Conservation (phyloP, 2,113 vertebrate species). For the Dicrurus megarhynchus region DNA sequence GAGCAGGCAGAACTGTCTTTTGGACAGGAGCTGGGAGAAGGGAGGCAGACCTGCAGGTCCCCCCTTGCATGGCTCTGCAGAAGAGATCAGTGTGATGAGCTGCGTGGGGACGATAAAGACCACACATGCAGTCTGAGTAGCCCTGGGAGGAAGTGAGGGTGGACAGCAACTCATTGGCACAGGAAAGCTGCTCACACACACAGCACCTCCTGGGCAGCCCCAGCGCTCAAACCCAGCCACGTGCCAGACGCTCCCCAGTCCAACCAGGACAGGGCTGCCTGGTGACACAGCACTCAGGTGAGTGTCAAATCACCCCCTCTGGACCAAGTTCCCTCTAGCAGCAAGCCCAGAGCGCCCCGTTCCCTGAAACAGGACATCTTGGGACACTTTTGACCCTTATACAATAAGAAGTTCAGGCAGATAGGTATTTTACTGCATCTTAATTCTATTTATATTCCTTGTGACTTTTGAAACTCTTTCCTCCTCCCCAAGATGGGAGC, state of each 20-base stretch:
- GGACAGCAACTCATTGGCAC: neutral
- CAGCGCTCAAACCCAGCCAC: rapidly evolving
- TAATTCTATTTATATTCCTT: neutral
- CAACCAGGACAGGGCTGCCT: neutral
- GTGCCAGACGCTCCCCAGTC: neutral
- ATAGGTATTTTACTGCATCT: neutral
- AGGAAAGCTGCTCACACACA: neutral
- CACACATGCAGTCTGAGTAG: neutral
- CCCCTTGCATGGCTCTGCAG: neutral
- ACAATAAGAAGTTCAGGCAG: neutral
- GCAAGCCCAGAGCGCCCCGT: neutral
- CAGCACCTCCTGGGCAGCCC: neutral
- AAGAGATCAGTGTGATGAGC: neutral
- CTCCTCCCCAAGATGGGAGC: neutral
- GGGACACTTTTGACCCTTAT: neutral
- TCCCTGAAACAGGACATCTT: neutral
- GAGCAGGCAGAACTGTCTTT: neutral
- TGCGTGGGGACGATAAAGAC: neutral
- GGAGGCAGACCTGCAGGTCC: neutral
- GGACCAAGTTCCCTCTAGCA: neutral
- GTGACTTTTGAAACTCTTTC: neutral
- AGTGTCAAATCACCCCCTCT: rapidly evolving
- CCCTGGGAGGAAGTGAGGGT: neutral
- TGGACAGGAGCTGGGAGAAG: neutral
- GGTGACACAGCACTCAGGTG: neutral